Evolutionary conservation across 37 sponge, comb jelly and placozoan genomes (phyloP), one percentile per base, ranked within the genome.

Genomic region (Beroe ovata): DNA sequence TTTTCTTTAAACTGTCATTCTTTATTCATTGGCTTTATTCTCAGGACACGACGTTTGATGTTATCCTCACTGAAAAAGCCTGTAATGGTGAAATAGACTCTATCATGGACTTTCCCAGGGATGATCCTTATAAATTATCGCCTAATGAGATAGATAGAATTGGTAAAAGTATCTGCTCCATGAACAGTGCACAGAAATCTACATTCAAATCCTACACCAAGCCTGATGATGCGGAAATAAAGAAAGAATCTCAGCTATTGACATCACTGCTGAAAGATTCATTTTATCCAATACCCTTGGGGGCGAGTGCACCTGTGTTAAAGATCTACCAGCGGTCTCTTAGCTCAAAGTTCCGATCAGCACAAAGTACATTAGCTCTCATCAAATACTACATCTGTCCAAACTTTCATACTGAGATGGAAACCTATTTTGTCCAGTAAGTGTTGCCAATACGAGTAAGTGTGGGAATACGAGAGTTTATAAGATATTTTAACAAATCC

Each of bases 341-440:
- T 2, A 40, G 14, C 3, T 23, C 33, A 22, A 1, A 40, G 21
- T 77, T 32, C 21, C 35, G 84, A 25, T 20, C 54, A 8, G 8
- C 41, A 16, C 26, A 35, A 40, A 77, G 54, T 19, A 26, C 84
- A 22, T 54, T 77, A 3, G 84, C 84, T 8, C 38, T 77, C 26
- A 77, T 77, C 1, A 77, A 77, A 35, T 77, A 77, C 54, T 77
- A 77, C 22, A 11, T 77, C 2, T 77, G 84, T 77, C 84, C 84
- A 6, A 77, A 30, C 23, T 23, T 77, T 39, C 39, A 19, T 22
- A 77, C 20, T 1, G 84, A 77, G 8, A 77, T 77, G 84, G 84
- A 77, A n/a, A 26, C 25, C 18, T 77, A 32, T 54, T 77, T 77
- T 36, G 28, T 77, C 84, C 26, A 77, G 84, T 77, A 36, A 69